phyloP scores from a whole-genome alignment of 2,888 invertebrate species.

The Drosophila peninsularis region DNA sequence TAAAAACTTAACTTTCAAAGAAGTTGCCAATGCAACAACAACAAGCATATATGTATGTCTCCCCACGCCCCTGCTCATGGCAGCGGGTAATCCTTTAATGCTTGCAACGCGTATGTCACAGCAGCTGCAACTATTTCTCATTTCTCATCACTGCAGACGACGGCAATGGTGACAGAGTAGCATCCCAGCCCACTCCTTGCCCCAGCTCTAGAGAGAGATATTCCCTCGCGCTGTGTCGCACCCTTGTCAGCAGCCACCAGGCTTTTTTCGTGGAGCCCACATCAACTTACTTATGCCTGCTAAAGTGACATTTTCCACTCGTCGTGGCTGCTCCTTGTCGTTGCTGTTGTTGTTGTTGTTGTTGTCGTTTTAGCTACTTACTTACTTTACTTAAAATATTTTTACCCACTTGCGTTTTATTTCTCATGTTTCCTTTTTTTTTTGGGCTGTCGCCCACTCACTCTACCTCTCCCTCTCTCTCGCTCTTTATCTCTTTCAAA shows the following conservation, averaged over 20 bases:
- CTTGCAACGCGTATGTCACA: conserved; percentile 72
- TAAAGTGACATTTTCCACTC: conserved; percentile 62
- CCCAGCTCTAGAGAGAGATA: not conserved
- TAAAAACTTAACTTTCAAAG: conserved; percentile 71
- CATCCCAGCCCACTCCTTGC: not conserved
- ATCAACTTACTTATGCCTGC: conserved; percentile 54
- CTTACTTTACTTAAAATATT: conserved; percentile 66
- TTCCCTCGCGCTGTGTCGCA: conserved; percentile 8
- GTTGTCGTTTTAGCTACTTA: conserved; percentile 57
- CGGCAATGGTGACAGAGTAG: conserved; percentile 55
- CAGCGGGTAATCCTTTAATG: conserved; percentile 68
- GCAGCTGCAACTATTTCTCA: conserved; percentile 73
- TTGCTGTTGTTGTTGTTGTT: conserved; percentile 12
- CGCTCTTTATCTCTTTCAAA: conserved; percentile 25
- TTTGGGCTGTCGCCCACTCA: conserved; percentile 1
- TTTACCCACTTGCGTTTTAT: conserved; percentile 48
- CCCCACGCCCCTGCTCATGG: conserved; percentile 23
- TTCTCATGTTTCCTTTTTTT: conserved; percentile 28
- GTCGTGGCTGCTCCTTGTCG: conserved; percentile 24
- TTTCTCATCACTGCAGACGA: conserved; percentile 55
- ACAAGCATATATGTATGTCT: conserved; percentile 11
- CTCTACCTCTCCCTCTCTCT: not conserved
- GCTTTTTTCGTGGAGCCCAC: conserved; percentile 29
- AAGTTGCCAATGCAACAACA: conserved; percentile 53
- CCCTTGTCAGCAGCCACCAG: conserved; percentile 34